Evolutionary conservation across 1,140 invertebrate genomes (phyloP), one percentile per base, ranked within the genome.

Genomic region (Anoplophora glabripennis): DNA sequence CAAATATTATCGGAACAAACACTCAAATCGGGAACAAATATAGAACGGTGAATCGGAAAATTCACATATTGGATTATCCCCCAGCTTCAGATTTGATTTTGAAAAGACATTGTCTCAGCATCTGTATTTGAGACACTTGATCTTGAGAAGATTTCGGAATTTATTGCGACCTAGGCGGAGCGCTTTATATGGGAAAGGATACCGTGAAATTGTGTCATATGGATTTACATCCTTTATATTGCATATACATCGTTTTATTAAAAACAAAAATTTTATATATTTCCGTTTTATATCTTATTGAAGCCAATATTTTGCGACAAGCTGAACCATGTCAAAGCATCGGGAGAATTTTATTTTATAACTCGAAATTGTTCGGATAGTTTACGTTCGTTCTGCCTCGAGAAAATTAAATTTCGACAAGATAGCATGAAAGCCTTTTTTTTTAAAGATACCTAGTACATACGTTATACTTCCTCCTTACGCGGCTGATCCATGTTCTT

Each of bases 61-160:
- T 61, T 61, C 59, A 57, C 47, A 57, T 61, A 61, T 57, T 53
- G 54, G 54, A 61, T 61, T 61, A 60, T 60, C 53, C 46, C 37
- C 42, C 34, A 48, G 42, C 52, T 60, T 60, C 52, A 60, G 58
- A 60, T 60, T 60, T 55, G 51, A 47, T 52, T 60, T 60, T 60
- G 51, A 38, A 41, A 47, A 40, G 37, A 45, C 57, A 53, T 53
- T 52, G 57, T 59, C 57, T 48, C 53, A 54, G 58, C 51, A 56
- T 56, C 47, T 60, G 58, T 42, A 60, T 55, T 36, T 38, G 48
- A 51, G 48, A 51, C 48, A 56, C 42, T 56, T 60, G 58, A 57
- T 61, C 47, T 61, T 8, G 7, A 42, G 33, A 57, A 34, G 45
- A 56, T 51, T 57, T 57, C 37, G 21, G 54, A 47, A 55, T 57